Evolutionary conservation across 2,888 invertebrate species (phyloP), one percentile per base, ranked within the genome.

Genomic region (Cephus rjabovi): DNA sequence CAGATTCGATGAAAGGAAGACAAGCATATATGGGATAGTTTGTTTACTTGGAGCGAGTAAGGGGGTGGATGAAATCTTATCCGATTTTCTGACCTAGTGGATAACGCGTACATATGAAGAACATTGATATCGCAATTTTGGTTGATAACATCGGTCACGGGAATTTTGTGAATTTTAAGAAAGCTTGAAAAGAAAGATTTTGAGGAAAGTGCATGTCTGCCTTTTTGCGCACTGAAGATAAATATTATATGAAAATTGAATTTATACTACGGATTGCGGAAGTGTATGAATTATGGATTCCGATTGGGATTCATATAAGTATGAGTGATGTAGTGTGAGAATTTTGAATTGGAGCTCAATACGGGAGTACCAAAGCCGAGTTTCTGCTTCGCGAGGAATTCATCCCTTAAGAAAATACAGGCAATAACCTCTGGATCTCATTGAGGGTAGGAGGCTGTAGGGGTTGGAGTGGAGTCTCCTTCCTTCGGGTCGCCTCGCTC

Each of bases 351-450:
- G 15, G 56, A 23, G 56, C 23, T 56, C 56, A 56, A 23, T 56
- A 56, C 56, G 56, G 56, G 23, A 56, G 56, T 56, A 23, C 56
- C 56, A 23, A 56, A 23, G 56, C 31, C 35, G 34, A 35, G 74
- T 30, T 30, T 23, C 34, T 37, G 35, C 37, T 74, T 74, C 35
- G 35, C 74, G 74, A 30, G 37, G 35, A 74, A 74, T 74, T 74
- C 74, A 74, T 74, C 74, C 74, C 86, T 89, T 87, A 89, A 89
- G 88, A 90, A 90, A 89, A 90, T 89, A 89, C 88, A 88, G 89
- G 88, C 88, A 90, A 89, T 89, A 90, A 90, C 89, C 88, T 85
- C 85, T 83, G 85, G 86, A 87, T 87, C 84, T 88, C 86, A 83
- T 84, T 84, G 85, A 83, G 86, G 83, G 78, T 81, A 81, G 84